These are phyloP conservation scores for Anguilla japonica DNA, from an alignment of 2,113 vertebrate genomes.

Conservation along the genomic window DNA sequence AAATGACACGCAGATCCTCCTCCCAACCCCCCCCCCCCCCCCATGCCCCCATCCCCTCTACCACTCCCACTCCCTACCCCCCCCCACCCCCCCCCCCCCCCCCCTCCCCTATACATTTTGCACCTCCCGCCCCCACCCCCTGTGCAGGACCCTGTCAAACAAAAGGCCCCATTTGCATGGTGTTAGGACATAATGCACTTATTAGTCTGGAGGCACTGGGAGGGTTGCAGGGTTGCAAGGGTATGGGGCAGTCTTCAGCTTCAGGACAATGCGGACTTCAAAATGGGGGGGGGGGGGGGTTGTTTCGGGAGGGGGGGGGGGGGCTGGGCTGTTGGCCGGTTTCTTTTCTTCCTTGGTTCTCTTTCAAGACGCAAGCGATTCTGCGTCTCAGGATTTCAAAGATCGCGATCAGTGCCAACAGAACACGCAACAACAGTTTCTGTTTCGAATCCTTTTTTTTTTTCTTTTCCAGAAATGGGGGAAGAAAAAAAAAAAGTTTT, in stretches of 20 bases:
- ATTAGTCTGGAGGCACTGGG: slow-evolving; percentile 51
- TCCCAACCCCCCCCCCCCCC: slow-evolving; percentile 31
- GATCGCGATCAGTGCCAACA: slow-evolving; percentile 32
- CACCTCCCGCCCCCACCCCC: slow-evolving; percentile 30
- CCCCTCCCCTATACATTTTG: slow-evolving; percentile 3
- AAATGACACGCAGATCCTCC: slow-evolving; percentile 49
- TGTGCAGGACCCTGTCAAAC: slow-evolving; percentile 42
- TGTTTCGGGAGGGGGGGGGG: slow-evolving; percentile 14
- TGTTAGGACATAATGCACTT: slow-evolving; percentile 56
- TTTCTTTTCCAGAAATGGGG: background rate
- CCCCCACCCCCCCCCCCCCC: slow-evolving; percentile 28
- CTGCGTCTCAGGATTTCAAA: slow-evolving; percentile 36
- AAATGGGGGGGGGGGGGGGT: slow-evolving; percentile 3
- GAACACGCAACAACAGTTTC: slow-evolving; percentile 8
- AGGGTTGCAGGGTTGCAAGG: slow-evolving; percentile 42
- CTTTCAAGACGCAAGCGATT: slow-evolving; percentile 33
- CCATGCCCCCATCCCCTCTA: slow-evolving; percentile 31
- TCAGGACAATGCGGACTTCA: slow-evolving; percentile 42
- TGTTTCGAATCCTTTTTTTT: slow-evolving; percentile 8
- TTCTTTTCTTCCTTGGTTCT: slow-evolving; percentile 39
- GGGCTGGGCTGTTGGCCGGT: slow-evolving; percentile 39
- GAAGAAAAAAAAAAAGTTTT: background rate
- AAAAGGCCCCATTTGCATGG: slow-evolving; percentile 55
- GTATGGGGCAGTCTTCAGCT: slow-evolving; percentile 41
- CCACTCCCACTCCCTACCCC: slow-evolving; percentile 31